These are phyloP conservation scores for Menidia menidia DNA, from an alignment of 2,797 vertebrate genomes.

Conservation along the genomic window DNA sequence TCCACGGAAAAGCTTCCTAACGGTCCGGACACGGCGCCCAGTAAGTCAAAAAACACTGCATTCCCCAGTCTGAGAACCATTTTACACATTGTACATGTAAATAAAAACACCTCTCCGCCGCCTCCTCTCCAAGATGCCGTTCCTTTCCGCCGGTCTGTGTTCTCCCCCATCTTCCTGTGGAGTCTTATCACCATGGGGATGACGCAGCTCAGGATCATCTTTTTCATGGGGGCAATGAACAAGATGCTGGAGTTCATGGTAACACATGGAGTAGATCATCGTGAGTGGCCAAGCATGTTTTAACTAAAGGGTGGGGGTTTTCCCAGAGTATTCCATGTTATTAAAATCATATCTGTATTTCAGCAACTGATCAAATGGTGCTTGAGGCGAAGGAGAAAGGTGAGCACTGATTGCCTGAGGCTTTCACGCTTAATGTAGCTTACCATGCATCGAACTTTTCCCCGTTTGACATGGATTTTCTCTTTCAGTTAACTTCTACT, in stretches of 20 bases:
- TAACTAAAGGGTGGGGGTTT: background rate
- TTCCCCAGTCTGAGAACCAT: background rate
- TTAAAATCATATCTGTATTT: conserved; percentile 25
- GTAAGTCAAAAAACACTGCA: conserved; percentile 52
- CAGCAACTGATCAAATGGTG: conserved; percentile 63
- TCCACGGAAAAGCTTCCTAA: conserved; percentile 72
- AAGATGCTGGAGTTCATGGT: conserved; percentile 91
- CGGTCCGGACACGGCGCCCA: conserved; percentile 43
- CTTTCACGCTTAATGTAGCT: background rate
- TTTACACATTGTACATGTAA: background rate
- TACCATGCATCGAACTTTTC: background rate
- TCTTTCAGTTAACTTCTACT: conserved; percentile 86
- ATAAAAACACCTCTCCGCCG: background rate
- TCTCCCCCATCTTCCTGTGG: conserved; percentile 92
- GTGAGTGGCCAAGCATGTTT: conserved; percentile 74
- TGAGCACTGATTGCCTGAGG: conserved; percentile 54
- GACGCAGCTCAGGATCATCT: conserved; percentile 92
- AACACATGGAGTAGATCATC: conserved; percentile 62
- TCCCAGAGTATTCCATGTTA: background rate
- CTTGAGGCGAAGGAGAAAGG: conserved; percentile 71
- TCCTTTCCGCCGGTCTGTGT: conserved; percentile 86
- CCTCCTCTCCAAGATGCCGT: conserved; percentile 65
- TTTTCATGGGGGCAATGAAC: conserved; percentile 95
- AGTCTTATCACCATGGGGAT: conserved; percentile 93
- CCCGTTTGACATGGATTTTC: background rate